These are phyloP conservation scores for Probosciger aterrimus DNA, from an alignment of 2,113 vertebrate species.

Conservation along the genomic window DNA sequence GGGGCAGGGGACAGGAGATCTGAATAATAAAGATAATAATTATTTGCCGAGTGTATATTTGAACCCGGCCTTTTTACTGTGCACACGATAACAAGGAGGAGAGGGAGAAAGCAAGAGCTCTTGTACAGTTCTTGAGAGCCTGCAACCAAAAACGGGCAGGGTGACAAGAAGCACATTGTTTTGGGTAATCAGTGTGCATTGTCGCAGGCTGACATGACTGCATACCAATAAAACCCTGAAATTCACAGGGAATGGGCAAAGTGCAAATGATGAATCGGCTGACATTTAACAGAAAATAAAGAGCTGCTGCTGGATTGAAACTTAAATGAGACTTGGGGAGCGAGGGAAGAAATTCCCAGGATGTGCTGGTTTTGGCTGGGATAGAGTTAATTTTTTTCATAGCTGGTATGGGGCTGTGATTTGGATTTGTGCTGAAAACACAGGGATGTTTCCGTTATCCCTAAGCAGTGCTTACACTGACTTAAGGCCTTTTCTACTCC, in stretches of 20 bases:
- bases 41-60: background rate
- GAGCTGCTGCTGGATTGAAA: background rate
- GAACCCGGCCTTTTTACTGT: background rate
- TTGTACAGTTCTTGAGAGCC: background rate
- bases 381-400: background rate
- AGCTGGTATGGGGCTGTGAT: background rate
- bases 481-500: background rate
- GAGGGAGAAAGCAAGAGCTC: background rate
- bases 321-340: background rate
- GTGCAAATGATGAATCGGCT: conserved; percentile 8
- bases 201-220: background rate
- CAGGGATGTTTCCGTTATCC: background rate
- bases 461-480: background rate
- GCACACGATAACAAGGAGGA: background rate
- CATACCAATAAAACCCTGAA: background rate
- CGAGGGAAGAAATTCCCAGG: background rate
- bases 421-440: background rate
- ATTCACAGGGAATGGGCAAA: background rate
- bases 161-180: background rate
- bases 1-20: background rate
- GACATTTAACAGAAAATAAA: background rate
- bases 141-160: background rate
- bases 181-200: background rate
- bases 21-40: background rate
- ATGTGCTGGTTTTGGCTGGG: background rate